Conservation (phyloP, 2,888 invertebrate genomes). For the Sphaerophoria taeniata region DNA sequence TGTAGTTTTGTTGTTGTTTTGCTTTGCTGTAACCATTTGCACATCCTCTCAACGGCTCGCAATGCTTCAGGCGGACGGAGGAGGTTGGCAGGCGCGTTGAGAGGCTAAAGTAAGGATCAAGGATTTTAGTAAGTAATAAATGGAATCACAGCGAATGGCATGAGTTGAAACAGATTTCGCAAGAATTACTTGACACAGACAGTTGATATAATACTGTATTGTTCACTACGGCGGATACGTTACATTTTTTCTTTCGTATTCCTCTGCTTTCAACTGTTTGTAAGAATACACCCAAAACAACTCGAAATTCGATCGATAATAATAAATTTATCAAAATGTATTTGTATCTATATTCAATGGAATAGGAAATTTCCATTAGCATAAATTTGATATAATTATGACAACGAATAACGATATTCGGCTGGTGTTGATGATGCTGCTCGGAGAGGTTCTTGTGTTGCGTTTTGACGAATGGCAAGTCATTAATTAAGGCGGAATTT, state of each 20-base stretch:
- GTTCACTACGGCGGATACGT: slow-evolving; percentile 41
- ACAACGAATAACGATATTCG: slow-evolving; percentile 37
- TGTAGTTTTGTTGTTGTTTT: too few relatives aligned
- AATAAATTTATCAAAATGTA: slow-evolving; percentile 40
- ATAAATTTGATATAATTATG: slow-evolving; percentile 39
- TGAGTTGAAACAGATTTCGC: slow-evolving; percentile 32
- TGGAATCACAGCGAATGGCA: slow-evolving; percentile 24
- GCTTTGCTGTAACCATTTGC: too few relatives aligned
- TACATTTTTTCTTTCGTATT: slow-evolving; percentile 33
- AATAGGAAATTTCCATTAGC: slow-evolving; percentile 32
- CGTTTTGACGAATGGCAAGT: slow-evolving; percentile 48
- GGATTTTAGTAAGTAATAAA: slow-evolving; percentile 33
- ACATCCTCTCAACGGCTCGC: too few relatives aligned
- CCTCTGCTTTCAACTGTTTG: too few relatives aligned
- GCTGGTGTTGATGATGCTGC: not conserved
- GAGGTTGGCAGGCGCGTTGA: too few relatives aligned
- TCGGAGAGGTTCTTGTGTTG: slow-evolving; percentile 31
- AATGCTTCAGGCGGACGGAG: too few relatives aligned
- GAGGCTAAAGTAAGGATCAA: slow-evolving; percentile 28
- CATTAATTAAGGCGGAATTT: slow-evolving; percentile 47
- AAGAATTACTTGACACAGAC: slow-evolving; percentile 49
- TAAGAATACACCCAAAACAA: not conserved
- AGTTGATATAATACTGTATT: slow-evolving; percentile 41
- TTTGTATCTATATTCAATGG: too few relatives aligned
- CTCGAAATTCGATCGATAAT: slow-evolving; percentile 21